Conservation (phyloP, 2,888 invertebrate species). For the Selenia dentaria region DNA sequence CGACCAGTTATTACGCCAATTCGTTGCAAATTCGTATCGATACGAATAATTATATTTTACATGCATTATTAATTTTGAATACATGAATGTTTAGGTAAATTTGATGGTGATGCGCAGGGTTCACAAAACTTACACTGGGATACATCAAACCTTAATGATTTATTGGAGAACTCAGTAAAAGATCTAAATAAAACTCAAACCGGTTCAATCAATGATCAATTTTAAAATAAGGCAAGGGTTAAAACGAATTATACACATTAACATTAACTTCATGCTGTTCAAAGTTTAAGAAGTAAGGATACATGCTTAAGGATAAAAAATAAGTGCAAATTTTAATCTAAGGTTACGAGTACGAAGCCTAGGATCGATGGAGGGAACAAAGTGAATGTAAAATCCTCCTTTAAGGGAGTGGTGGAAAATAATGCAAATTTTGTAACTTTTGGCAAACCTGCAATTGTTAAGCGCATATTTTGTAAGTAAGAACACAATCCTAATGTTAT, state of each 20-base stretch:
- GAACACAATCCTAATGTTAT: conserved; percentile 42
- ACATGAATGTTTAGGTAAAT: too few species aligned
- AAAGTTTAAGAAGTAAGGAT: too few species aligned
- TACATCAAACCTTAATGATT: background rate
- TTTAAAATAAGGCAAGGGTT: background rate
- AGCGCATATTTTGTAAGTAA: conserved; percentile 54
- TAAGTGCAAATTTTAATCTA: too few species aligned
- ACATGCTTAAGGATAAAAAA: too few species aligned
- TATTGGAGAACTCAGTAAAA: background rate
- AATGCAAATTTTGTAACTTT: conserved; percentile 83
- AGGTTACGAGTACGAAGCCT: conserved; percentile 41
- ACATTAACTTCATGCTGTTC: conserved; percentile 6
- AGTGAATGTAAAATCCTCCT: conserved; percentile 48
- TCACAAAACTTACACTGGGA: background rate
- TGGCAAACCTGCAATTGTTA: conserved; percentile 85
- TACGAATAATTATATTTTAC: too few species aligned
- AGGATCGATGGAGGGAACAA: conserved; percentile 55
- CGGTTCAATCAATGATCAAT: background rate
- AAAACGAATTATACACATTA: background rate
- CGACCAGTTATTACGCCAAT: too few species aligned
- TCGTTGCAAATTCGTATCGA: too few species aligned
- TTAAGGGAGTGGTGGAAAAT: conserved; percentile 73
- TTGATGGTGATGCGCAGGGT: background rate
- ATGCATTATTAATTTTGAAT: too few species aligned
- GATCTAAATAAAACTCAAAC: background rate